Conservation (phyloP, 2,797 vertebrate genomes). For the Phrynocephalus guinanensis region DNA sequence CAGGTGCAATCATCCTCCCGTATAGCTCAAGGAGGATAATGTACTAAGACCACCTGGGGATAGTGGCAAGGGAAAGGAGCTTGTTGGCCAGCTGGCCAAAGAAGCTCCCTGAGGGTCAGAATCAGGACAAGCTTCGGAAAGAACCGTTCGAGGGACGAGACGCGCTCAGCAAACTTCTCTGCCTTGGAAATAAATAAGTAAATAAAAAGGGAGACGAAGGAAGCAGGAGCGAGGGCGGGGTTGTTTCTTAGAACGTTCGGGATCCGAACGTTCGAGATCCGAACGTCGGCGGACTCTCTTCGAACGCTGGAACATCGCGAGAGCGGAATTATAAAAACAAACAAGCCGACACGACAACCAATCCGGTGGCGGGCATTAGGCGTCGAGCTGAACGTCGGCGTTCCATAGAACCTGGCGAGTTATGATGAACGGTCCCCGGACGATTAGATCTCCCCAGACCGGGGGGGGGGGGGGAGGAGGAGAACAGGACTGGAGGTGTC, state of each 20-base stretch:
- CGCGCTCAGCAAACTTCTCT: background rate
- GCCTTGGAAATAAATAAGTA: too few species aligned
- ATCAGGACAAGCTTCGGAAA: background rate
- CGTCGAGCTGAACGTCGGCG: background rate
- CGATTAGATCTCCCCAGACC: too few species aligned
- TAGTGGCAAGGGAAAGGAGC: background rate
- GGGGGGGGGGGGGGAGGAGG: too few species aligned
- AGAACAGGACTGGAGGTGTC: too few species aligned
- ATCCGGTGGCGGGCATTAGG: background rate
- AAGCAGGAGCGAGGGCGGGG: too few species aligned
- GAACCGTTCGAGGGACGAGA: too few species aligned
- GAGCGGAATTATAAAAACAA: background rate
- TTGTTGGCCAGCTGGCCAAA: background rate
- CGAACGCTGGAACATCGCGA: background rate
- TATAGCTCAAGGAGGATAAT: background rate
- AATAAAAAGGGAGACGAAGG: too few species aligned
- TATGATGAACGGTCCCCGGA: background rate
- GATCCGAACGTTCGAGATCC: background rate
- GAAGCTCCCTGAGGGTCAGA: background rate
- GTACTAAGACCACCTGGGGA: background rate
- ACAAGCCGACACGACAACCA: background rate
- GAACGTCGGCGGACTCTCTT: too few species aligned
- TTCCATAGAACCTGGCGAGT: background rate
- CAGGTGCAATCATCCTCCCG: background rate
- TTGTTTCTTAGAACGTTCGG: background rate